Base-by-base conservation (phyloP, 2,888 invertebrate species). In the Catocala fraxini region DNA sequence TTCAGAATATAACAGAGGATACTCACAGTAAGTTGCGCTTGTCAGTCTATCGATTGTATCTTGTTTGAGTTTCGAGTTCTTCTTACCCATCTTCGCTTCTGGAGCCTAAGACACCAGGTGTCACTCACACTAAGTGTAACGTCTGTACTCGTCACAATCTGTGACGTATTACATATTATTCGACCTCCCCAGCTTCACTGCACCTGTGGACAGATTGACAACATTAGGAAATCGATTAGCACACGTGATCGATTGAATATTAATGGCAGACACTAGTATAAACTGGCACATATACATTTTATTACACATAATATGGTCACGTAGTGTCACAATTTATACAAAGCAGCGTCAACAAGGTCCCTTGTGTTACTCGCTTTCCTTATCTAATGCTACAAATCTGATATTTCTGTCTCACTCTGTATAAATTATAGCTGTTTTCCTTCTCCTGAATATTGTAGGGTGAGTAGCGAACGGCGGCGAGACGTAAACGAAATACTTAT, bases 21-120 rank as follows among this genome's bases (percentile, higher is more conserved):
- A 92, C 98, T 98, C 93, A 99, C 98, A 99, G 94, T 99, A 99
- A 75, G 98, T 99, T 82, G 97, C 98, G 74, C 96, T 97, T 77
- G 98, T 98, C 79, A 99, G 96, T 80, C 97, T 96, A 92, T 98
- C 98, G 89, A 99, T 98, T 82, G 98, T 98, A 90, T 98, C 98
- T 91, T 98, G 97, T 96, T 98, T 98, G 92, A 99, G 96, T 95
- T 99, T 99, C 63, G 98, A 98, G 89, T 98, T 98, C 94, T 98
- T 98, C 96, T 98, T 98, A 86, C 98, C 98, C 99, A 99, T 99
- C 83, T 95, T 95, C 77, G 78, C 79, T 82, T 64, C 47, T 65
- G 51, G 72, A 64, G 58, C 63, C 51, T 74, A 56, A 64, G 60
- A 64, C 65, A 68, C 71, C 66, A 62, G 63, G 65, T 68, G 63